Percentiles rank a stretch among this genome's conserved stretches.
phyloP scores from a whole-genome alignment of 1,140 invertebrate genomes.

The Argopecten irradians region DNA sequence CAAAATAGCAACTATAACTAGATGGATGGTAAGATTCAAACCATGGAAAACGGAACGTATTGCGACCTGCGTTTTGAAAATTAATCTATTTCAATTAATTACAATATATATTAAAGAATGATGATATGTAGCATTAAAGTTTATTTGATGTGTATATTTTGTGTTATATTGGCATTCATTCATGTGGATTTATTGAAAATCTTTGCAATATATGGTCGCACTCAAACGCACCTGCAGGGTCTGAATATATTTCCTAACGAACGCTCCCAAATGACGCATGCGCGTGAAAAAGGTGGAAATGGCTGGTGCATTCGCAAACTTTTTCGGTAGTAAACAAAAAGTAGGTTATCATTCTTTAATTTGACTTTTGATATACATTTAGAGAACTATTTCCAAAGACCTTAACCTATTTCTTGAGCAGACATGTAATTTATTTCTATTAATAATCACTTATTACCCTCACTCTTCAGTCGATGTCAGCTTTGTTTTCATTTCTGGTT shows the following conservation, averaged over 20 bases:
- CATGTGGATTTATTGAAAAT: no score
- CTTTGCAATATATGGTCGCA: no score
- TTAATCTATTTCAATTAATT: no score
- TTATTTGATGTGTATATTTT: no score
- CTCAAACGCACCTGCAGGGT: neutral
- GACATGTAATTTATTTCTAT: neutral
- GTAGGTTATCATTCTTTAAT: neutral
- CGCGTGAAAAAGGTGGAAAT: neutral
- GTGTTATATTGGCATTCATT: no score
- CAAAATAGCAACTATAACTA: no score
- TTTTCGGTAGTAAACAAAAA: slow-evolving; percentile 23
- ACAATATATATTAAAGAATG: no score
- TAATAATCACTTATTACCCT: neutral
- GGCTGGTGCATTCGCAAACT: slow-evolving; percentile 4
- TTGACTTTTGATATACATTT: neutral
- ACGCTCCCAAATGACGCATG: neutral
- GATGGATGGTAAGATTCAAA: no score
- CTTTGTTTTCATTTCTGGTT: slow-evolving; percentile 4
- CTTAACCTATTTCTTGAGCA: neutral
- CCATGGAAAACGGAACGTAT: no score
- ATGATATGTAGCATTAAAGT: no score
- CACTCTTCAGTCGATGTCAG: neutral
- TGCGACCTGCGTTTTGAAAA: no score
- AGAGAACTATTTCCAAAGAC: neutral
- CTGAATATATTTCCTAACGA: neutral